Evolutionary conservation across 2,888 invertebrate genomes (phyloP), one percentile per base, ranked within the genome.

Genomic region (Phyllotreta cruciferae): DNA sequence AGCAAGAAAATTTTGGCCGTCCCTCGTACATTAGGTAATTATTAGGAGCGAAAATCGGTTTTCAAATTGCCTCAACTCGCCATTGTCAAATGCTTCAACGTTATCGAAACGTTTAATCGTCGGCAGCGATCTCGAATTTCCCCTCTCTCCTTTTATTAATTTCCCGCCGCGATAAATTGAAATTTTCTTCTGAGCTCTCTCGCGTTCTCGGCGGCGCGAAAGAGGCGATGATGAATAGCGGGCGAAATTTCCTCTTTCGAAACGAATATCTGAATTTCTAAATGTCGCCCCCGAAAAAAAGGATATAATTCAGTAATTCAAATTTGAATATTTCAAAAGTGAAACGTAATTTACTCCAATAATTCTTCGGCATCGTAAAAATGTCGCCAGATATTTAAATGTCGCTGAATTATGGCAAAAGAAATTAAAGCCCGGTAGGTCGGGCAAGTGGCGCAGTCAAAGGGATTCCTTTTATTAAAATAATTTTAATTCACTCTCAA

Each of bases 261-360:
- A 69, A 64, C 62, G 69, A 69, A 70, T 73, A 73, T 71, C 72
- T 68, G 56, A 70, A 72, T 71, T 73, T 70, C 72, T 63, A 66
- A 73, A 73, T 71, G 72, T 72, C 68, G 63, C 66, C 47, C 24
- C 24, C 24, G 24, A 24, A 66, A 69, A n/a, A 69, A 70, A 69
- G 70, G 70, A 70, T 72, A 74, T 72, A 73, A 74, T 77, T 76
- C 76, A 73, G 73, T 73, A 75, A 75, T 77, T 75, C 75, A 76
- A 75, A 77, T 76, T 77, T 76, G 70, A 77, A 77, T 76, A 78
- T 78, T 77, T 77, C 75, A 75, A 76, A 76, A 70, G 74, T 70
- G 76, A 75, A 74, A 76, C 67, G 77, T 77, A 77, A 78, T 78
- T 78, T 77, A 73, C 72, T 71, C 73, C 75, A 77, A 77, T 77